Base-by-base conservation (phyloP, 2,113 vertebrate genomes). In the Tretioscincus oriximinensis region DNA sequence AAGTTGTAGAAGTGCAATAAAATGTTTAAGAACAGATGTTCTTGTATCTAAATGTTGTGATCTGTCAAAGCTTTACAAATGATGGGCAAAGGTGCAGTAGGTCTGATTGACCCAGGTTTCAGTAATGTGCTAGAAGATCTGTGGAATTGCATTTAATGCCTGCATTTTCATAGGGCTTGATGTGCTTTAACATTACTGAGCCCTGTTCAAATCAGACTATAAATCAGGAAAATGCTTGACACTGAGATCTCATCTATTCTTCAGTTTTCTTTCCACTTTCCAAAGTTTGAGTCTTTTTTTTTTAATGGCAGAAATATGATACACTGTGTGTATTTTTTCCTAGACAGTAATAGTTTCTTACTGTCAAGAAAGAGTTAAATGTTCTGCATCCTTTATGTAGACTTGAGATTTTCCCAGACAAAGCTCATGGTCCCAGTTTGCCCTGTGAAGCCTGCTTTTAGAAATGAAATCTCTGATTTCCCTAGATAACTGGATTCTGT, bases 381-480 rank as follows among this genome's bases (percentile, higher is more conserved):
- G 11, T 49, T n/a, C 72, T 68, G 65, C 11, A 29, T 31, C 45
- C 16, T 28, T 64, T 45, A 14, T 14, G 54, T 31, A 60, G 26
- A 28, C 28, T 81, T 67, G 71, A 74, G 31, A 68, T 41, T 60
- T 47, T 58, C 14, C 14, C 80, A 81, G 49, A 45, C 10, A 68
- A 8, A 58, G 61, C 49, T 31, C 47, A 45, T 22, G 66, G 47
- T 47, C 58, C 24, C 28, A 58, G 31, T 67, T 75, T 67, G 72
- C 72, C 58, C 22, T 60, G 45, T 68, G 80, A 75, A 81, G 14
- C 61, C 70, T 80, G 2, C 22, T 28, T 75, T 68, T 58, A 9
- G 68, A 73, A 79, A 41, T 7, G 26, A 49, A 68, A 69, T 31
- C 73, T 75, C 7, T 74, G 73, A 76, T 81, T 73, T 49, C 63